phyloP scores from a whole-genome alignment of 2,797 vertebrate genomes.

The Anguilla anguilla region DNA sequence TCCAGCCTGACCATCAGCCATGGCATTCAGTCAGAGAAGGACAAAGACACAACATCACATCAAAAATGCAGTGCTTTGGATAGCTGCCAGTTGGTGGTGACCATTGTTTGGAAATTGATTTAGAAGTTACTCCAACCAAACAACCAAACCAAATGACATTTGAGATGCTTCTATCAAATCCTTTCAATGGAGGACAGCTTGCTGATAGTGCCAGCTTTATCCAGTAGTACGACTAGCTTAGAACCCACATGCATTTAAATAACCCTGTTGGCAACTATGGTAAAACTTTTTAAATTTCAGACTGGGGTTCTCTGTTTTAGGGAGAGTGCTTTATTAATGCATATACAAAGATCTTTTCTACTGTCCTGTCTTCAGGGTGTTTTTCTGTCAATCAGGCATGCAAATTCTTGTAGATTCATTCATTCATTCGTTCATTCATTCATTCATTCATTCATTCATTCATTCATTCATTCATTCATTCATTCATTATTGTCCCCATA shows the following conservation, averaged over 20 bases:
- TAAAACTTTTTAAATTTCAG: background rate
- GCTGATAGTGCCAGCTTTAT: background rate
- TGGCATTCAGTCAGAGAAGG: background rate
- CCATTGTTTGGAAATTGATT: background rate
- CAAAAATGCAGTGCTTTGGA: background rate
- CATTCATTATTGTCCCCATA: too few relatives aligned
- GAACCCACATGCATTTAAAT: background rate
- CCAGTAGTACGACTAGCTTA: background rate
- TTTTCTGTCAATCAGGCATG: background rate
- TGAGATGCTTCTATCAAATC: background rate
- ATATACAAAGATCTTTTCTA: background rate
- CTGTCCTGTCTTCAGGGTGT: background rate
- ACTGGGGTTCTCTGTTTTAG: background rate
- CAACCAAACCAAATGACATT: background rate
- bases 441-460: too few relatives aligned
- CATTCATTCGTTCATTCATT: too few relatives aligned
- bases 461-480: too few relatives aligned
- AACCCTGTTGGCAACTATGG: background rate
- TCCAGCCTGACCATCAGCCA: background rate
- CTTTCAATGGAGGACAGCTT: background rate
- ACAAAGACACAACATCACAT: background rate
- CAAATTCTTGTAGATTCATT: background rate
- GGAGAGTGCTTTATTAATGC: background rate
- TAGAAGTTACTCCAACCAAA: background rate
- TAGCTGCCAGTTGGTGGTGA: background rate